phyloP scores from a whole-genome alignment of 2,113 vertebrate genomes.

The Chamaea fasciata region DNA sequence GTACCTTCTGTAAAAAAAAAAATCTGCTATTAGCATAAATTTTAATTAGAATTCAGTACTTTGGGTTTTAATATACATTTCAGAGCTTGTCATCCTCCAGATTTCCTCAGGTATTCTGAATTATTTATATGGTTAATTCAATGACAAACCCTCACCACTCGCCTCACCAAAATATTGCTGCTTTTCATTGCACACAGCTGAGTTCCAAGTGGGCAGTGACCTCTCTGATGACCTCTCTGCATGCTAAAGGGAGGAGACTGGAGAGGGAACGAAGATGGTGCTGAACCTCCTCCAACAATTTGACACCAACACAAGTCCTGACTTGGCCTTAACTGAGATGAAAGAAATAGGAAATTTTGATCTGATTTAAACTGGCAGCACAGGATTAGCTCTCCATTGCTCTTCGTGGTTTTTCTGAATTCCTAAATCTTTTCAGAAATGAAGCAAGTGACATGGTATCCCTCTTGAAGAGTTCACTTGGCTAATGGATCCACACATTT shows the following conservation, averaged over 20 bases:
- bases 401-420: neutral
- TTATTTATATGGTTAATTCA: constrained; percentile 43
- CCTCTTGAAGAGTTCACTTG: constrained; percentile 59
- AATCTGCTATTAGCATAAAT: constrained; percentile 14
- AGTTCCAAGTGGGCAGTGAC: neutral
- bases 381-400: constrained; percentile 54
- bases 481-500: constrained; percentile 25
- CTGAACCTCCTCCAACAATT: constrained; percentile 18
- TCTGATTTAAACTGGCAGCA: constrained; percentile 67
- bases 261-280: neutral
- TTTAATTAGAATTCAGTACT: constrained; percentile 35
- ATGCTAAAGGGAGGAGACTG: neutral
- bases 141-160: neutral
- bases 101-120: constrained; percentile 41
- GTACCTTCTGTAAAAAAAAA: neutral
- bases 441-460: constrained; percentile 35
- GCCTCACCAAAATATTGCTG: neutral
- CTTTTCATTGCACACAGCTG: neutral
- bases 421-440: constrained; percentile 39
- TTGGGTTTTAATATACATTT: constrained; percentile 35
- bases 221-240: neutral
- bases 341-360: constrained; percentile 33
- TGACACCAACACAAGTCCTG: constrained; percentile 46
- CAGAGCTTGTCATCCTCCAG: neutral
- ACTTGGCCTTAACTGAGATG: constrained; percentile 48